Evolutionary conservation across 2,888 invertebrate genomes (phyloP), one percentile per base, ranked within the genome.

Genomic region (Noctua fimbriata): DNA sequence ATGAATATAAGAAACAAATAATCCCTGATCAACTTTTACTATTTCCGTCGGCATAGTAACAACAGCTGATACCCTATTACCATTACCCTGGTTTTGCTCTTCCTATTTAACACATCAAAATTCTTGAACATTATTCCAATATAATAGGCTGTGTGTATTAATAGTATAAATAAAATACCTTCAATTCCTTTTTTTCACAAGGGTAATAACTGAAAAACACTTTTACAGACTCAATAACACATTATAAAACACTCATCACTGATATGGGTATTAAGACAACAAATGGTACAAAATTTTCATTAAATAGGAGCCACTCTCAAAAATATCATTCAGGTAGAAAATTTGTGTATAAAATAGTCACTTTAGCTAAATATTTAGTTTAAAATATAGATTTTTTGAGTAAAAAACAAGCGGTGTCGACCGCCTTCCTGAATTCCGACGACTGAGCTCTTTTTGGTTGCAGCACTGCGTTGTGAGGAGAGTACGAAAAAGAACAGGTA

Each of bases 291-390:
- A 90, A 89, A 86, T 83, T 73, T 78, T 81, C 82, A 12, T 60
- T 85, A 82, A 81, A 87, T 77, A 83, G 86, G 81, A 69, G 58
- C 58, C 36, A 49, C 44, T 83, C 82, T 92, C 88, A 88, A 92
- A 93, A 92, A 91, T 90, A 90, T 77, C 79, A 85, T 79, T 76
- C 83, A 78, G 84, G 79, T 90, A 89, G 89, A 91, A 93, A 92
- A 91, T 79, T 49, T 67, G 55, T 89, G 89, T 92, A 92, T 76
- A 84, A 92, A 93, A 93, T 92, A 91, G 89, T 84, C 76, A 73
- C 84, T 81, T 88, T 89, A 83, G 58, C 82, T 86, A 87, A 87
- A 89, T 90, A 88, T 84, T 84, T 83, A 79, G 87, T 82, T 88
- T 90, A 89, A 92, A 89, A 88, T 89, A 89, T 85, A 89, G 86